Percentiles rank a stretch among this genome's conserved stretches.
These are phyloP conservation scores for Poeciliopsis turneri DNA, from an alignment of 2,797 vertebrate species.

Conservation along the genomic window DNA sequence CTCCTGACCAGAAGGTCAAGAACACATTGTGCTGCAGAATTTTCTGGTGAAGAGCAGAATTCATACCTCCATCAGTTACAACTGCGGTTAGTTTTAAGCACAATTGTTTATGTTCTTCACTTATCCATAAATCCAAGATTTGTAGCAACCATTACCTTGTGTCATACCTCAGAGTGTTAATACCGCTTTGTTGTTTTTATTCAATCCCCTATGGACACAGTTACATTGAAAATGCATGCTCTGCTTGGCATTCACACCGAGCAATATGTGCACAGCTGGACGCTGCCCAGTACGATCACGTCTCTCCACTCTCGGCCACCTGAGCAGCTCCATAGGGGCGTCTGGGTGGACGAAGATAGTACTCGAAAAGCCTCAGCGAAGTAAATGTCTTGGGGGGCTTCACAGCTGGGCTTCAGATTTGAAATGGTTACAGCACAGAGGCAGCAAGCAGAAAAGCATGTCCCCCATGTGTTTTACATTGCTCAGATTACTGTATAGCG, in stretches of 20 bases:
- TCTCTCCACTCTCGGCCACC: constrained; percentile 47
- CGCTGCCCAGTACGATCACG: constrained; percentile 44
- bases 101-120: neutral
- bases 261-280: constrained; percentile 62
- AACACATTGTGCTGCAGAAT: neutral
- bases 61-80: neutral
- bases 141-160: constrained; percentile 39
- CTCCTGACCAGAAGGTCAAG: neutral
- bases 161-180: constrained; percentile 24
- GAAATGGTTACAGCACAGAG: constrained; percentile 23
- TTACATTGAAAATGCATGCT: constrained; percentile 36
- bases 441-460: neutral
- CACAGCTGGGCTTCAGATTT: constrained; percentile 46
- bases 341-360: constrained; percentile 22
- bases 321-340: constrained; percentile 60
- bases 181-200: constrained; percentile 13
- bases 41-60: neutral
- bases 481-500: constrained; percentile 31
- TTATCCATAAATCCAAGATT: neutral
- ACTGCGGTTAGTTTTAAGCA: neutral
- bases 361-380: constrained; percentile 28
- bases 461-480: constrained; percentile 14
- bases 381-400: constrained; percentile 31
- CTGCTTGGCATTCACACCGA: constrained; percentile 58
- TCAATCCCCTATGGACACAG: constrained; percentile 40